Conservation (phyloP, 2,797 vertebrate species). For the Linurgus olivaceus region DNA sequence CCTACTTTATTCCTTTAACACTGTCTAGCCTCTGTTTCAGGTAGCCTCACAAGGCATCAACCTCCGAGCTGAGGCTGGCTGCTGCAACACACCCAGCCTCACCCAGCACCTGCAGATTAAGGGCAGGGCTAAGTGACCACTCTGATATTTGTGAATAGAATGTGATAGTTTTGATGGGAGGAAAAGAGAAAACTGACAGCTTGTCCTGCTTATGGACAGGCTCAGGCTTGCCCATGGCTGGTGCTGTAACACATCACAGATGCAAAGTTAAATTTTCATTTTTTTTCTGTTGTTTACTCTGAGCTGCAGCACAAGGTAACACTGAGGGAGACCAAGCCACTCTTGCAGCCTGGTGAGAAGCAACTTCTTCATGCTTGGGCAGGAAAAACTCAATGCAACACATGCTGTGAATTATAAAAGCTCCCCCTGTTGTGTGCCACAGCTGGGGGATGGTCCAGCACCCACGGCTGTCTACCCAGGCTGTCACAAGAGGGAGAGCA, state of each 20-base stretch:
- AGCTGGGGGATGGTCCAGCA: not conserved
- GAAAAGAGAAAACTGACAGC: not conserved
- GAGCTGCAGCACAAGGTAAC: not conserved
- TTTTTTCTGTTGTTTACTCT: not conserved
- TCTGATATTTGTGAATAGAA: not conserved
- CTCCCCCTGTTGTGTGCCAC: rapidly evolving
- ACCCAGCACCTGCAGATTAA: not conserved
- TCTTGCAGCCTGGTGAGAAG: not conserved
- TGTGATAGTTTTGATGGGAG: not conserved
- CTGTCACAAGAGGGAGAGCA: not conserved
- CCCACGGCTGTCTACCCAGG: rapidly evolving
- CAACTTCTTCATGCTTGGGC: not conserved
- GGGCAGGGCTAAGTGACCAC: not conserved
- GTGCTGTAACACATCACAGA: not conserved
- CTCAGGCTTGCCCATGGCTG: rapidly evolving
- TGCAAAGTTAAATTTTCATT: not conserved
- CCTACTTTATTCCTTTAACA: not conserved
- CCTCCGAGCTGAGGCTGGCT: not conserved
- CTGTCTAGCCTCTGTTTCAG: not conserved
- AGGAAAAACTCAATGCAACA: not conserved
- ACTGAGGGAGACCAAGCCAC: not conserved
- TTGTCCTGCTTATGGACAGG: rapidly evolving
- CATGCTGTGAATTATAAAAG: not conserved
- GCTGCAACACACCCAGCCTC: not conserved
- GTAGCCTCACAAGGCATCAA: not conserved